Conservation (phyloP, 2,797 vertebrate species). For the Potorous gilbertii region DNA sequence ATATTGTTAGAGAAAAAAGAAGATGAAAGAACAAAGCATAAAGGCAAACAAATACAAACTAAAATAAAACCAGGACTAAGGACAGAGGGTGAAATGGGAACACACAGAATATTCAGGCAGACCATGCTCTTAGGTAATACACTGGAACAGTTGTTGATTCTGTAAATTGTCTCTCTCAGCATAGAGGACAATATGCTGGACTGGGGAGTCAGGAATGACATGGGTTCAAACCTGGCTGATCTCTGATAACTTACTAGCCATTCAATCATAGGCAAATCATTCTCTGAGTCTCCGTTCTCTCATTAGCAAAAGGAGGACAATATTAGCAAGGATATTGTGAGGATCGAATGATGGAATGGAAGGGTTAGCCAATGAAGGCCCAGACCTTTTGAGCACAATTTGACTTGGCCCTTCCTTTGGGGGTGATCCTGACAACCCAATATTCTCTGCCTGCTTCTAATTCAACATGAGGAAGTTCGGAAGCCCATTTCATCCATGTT, state of each 20-base stretch:
- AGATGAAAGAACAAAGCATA: conserved; percentile 8
- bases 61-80: conserved; percentile 38
- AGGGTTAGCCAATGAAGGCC: neutral
- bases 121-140: neutral
- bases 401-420: neutral
- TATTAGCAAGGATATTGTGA: conserved; percentile 26
- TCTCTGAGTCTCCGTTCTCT: conserved; percentile 35
- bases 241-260: conserved; percentile 33
- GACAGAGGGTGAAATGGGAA: conserved; percentile 17
- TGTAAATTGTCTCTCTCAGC: neutral
- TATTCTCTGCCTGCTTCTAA: neutral
- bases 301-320: conserved; percentile 24
- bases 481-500: neutral
- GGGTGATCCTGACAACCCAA: neutral
- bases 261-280: conserved; percentile 29
- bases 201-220: conserved; percentile 30
- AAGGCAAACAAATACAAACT: conserved; percentile 29
- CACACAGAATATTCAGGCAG: neutral
- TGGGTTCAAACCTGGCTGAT: conserved; percentile 32
- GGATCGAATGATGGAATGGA: conserved; percentile 51
- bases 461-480: neutral
- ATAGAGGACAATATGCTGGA: neutral
- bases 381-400: neutral
- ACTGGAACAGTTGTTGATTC: neutral
- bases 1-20: conserved; percentile 19